Base-by-base conservation (phyloP, 1,140 invertebrate genomes). In the Lucilia cuprina region DNA sequence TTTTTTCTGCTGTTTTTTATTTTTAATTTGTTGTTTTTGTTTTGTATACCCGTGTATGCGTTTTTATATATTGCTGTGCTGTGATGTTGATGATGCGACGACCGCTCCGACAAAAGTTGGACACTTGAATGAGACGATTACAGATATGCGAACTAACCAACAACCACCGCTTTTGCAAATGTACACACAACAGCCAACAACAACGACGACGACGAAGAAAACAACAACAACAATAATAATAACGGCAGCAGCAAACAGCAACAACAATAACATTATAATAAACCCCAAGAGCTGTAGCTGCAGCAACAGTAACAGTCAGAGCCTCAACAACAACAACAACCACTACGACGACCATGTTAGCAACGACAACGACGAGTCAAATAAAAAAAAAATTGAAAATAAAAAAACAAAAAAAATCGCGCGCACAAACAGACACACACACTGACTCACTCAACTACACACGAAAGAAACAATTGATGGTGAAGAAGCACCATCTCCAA, bases 101-200 rank as follows among this genome's bases (percentile, higher is more conserved):
- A 90, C 89, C 89, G 89, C 89, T 90, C 87, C 88, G 88, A 90
- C 89, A 90, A 90, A 90, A 87, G 89, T 90, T 90, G 89, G 89
- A 90, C 89, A 88, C 89, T 90, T 90, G 89, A 90, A 90, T 90
- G 89, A 90, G 87, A 85, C 86, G 88, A 89, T 87, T 87, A 84
- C 84, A 87, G 86, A 86, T 87, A 87, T 87, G 88, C 87, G 87
- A 87, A 87, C 87, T 87, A 86, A 85, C 88, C 87, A 77, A 90
- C 85, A 88, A 88, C 87, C 86, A 86, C 87, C 88, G 86, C 85
- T 70, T 60, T 70, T 70, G 83, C 84, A 84, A 85, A 87, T 83
- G 84, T 78, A 75, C 83, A 74, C 55, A 70, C 49, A 74, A 34
- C 74, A 83, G 60, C 25, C n/a, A 80, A 25, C 30, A 35, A 84